Conservation (phyloP, 2,888 invertebrate genomes). For the Drosophila histrio region DNA sequence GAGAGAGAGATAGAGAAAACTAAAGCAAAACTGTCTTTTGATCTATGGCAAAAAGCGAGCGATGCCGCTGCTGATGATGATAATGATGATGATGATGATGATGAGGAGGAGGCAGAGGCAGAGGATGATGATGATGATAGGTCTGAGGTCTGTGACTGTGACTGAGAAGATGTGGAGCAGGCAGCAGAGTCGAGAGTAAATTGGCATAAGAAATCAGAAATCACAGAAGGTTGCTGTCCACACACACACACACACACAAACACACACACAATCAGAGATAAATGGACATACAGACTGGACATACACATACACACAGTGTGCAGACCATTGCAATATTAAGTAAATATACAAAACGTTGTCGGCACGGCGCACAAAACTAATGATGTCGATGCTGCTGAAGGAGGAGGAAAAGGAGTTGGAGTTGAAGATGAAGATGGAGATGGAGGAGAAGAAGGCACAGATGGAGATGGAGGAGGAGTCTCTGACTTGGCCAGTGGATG, state of each 20-base stretch:
- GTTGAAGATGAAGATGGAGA: slow-evolving; percentile 2
- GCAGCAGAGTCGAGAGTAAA: slow-evolving; percentile 60
- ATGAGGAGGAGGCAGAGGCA: slow-evolving; percentile 15
- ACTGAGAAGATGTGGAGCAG: slow-evolving; percentile 64
- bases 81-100: slow-evolving; percentile 42
- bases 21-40: slow-evolving; percentile 81
- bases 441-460: slow-evolving; percentile 8
- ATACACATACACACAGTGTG: slow-evolving; percentile 12
- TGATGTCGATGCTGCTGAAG: slow-evolving; percentile 67
- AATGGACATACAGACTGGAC: slow-evolving; percentile 58
- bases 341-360: slow-evolving; percentile 80
- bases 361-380: slow-evolving; percentile 81
- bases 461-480: not conserved
- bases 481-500: slow-evolving; percentile 11
- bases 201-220: slow-evolving; percentile 82
- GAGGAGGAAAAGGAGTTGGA: slow-evolving; percentile 3
- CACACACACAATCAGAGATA: slow-evolving; percentile 56
- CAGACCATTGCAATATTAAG: slow-evolving; percentile 77
- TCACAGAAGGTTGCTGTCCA: slow-evolving; percentile 75
- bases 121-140: slow-evolving; percentile 51
- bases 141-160: slow-evolving; percentile 14
- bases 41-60: slow-evolving; percentile 65
- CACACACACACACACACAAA: slow-evolving; percentile 24
- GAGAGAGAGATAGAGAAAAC: slow-evolving; percentile 43
- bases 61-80: slow-evolving; percentile 39